phyloP scores from a whole-genome alignment of 2,113 vertebrate genomes.

The Stegastes partitus region DNA sequence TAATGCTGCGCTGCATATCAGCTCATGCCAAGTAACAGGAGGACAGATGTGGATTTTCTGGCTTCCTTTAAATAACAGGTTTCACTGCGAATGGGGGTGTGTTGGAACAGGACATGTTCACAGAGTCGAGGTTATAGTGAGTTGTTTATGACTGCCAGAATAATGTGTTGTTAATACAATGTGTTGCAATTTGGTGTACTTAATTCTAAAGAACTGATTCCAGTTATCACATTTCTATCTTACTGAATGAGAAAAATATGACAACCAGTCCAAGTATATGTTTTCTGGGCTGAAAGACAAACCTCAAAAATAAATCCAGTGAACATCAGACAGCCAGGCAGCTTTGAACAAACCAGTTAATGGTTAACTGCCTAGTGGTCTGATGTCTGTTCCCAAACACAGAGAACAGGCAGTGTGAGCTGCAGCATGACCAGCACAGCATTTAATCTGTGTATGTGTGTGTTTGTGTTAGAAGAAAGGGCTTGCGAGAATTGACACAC shows the following conservation, averaged over 20 bases:
- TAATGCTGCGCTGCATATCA: background rate
- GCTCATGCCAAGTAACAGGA: background rate
- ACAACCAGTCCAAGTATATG: background rate
- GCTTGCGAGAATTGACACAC: no score
- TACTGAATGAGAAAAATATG: background rate
- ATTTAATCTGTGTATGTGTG: conserved; percentile 5
- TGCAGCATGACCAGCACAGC: conserved; percentile 40
- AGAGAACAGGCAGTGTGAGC: conserved; percentile 38
- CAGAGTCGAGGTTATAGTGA: background rate
- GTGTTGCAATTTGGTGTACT: background rate
- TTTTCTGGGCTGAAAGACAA: conserved; percentile 23
- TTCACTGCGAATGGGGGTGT: background rate
- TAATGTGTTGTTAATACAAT: background rate
- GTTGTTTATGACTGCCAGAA: conserved; percentile 3
- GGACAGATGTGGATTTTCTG: conserved; percentile 1
- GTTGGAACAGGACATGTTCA: background rate
- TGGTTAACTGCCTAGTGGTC: conserved; percentile 80
- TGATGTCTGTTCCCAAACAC: conserved; percentile 74
- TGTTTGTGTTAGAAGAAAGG: background rate
- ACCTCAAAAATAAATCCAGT: conserved; percentile 39
- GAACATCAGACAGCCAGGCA: conserved; percentile 43
- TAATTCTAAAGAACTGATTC: background rate
- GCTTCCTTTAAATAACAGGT: background rate
- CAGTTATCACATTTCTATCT: background rate
- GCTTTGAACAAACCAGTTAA: conserved; percentile 76